A percentile compares a stretch with the other conserved stretches of the same genome.
These are phyloP conservation scores for Chloroceryle inda DNA, from an alignment of 2,797 vertebrate species.

Conservation along the genomic window DNA sequence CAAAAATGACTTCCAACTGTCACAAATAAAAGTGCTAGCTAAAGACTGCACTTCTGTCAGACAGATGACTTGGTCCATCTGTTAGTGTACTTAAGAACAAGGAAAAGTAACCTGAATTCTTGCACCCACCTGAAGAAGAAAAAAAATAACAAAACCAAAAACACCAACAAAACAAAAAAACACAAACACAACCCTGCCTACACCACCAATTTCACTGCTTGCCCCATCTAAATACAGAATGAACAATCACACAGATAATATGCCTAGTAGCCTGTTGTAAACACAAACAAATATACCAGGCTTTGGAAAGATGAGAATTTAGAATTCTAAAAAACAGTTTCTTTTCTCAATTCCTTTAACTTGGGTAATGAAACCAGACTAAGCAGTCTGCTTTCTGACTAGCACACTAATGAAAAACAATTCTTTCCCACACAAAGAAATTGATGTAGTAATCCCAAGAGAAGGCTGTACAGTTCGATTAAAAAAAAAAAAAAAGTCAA, in stretches of 20 bases:
- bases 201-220: not conserved
- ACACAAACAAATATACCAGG: not conserved
- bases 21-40: constrained; percentile 40
- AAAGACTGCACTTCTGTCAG: constrained; percentile 51
- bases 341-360: not conserved
- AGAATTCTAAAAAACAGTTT: not conserved
- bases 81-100: constrained; percentile 42
- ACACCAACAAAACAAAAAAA: no score
- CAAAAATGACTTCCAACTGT: constrained; percentile 53
- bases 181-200: not conserved
- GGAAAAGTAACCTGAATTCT: constrained; percentile 59
- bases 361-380: not conserved
- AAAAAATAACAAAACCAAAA: not conserved
- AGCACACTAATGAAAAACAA: constrained; percentile 62
- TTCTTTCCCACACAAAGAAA: constrained; percentile 64
- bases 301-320: not conserved
- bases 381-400: constrained; percentile 40
- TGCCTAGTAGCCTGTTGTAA: not conserved
- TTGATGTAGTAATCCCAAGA: constrained; percentile 45
- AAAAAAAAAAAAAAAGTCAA: not conserved
- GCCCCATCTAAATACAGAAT: not conserved
- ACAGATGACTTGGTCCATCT: constrained; percentile 67
- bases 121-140: constrained; percentile 22
- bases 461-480: constrained; percentile 3
- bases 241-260: not conserved